Evolutionary conservation across 1,140 invertebrate species (phyloP), one percentile per base, ranked within the genome.

Genomic region (Laupala kohalensis): DNA sequence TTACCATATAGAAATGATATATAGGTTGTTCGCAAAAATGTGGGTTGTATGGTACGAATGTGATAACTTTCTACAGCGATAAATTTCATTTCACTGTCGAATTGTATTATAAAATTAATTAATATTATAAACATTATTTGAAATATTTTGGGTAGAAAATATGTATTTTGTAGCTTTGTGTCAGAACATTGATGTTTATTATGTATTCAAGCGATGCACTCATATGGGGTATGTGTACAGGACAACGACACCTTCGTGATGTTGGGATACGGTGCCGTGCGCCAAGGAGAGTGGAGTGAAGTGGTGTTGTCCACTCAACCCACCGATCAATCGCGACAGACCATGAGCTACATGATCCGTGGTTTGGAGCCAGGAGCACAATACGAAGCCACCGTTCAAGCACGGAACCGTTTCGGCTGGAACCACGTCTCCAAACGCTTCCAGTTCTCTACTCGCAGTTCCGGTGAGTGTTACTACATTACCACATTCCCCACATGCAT

Each of bases 331-430:
- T 78, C 76, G 70, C 78, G 83, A 12, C 86, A 87, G 74, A 80
- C 82, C 70, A 87, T 87, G 83, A 84, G 82, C 74, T 86, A 86
- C 76, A 37, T 37, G 30, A 6, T 87, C 74, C 80, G 82, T 72
- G 84, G 84, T 67, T 80, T 87, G 62, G 83, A 86, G 75, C 81
- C 84, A 5, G 83, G 83, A 68, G 81, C 82, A 72, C 85, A 86
- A 71, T 88, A 88, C 75, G 86, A 88, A 75, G 86, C 85, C 24
- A 85, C 82, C 75, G 85, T 88, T 30, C 84, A 86, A 76, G 86
- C 86, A 29, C 83, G 85, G 76, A 88, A 88, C 79, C 83, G 84
- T 74, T 88, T 84, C 76, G 87, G 87, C 69, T 87, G 85, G 86
- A 86, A 85, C 75, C 81, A 84, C 62, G 77, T 83, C 72, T 86